Percentiles rank a stretch among this genome's conserved stretches.
Conservation (phyloP, 2,797 vertebrate genomes). For the Spinus pinus region DNA sequence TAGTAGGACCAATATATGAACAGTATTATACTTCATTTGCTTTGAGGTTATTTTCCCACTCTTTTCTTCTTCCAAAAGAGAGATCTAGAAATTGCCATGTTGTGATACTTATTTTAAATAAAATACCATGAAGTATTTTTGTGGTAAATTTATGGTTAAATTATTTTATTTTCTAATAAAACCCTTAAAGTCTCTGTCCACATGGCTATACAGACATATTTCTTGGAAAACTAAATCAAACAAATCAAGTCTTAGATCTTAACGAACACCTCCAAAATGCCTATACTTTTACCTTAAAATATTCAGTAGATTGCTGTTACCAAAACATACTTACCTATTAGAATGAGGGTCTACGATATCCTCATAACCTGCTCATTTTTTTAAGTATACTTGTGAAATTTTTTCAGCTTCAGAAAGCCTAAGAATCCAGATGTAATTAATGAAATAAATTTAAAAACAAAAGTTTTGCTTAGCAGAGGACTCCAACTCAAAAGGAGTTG, state of each 20-base stretch:
- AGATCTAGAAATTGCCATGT: not conserved
- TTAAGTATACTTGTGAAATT: not conserved
- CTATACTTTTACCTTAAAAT: not conserved
- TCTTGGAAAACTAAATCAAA: not conserved
- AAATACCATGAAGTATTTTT: not conserved
- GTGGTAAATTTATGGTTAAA: not conserved
- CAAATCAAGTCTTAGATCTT: not conserved
- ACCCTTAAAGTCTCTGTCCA: not conserved
- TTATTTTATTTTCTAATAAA: not conserved
- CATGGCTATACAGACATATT: rapidly evolving
- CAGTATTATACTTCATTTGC: not conserved
- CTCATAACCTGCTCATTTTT: not conserved
- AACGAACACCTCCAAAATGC: not conserved
- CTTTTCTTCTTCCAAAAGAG: not conserved
- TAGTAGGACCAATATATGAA: not conserved
- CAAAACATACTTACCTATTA: not conserved
- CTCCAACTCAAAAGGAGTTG: not conserved
- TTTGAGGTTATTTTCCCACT: not conserved
- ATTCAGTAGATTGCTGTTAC: not conserved
- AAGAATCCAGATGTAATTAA: not conserved
- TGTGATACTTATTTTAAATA: not conserved
- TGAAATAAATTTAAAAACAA: not conserved
- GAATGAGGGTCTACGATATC: rapidly evolving
- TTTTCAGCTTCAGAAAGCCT: not conserved
- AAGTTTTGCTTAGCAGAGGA: not conserved